Percentiles rank a stretch among this genome's conserved stretches.
These are phyloP conservation scores for Noctua comes DNA, from an alignment of 2,888 invertebrate species.

Conservation along the genomic window DNA sequence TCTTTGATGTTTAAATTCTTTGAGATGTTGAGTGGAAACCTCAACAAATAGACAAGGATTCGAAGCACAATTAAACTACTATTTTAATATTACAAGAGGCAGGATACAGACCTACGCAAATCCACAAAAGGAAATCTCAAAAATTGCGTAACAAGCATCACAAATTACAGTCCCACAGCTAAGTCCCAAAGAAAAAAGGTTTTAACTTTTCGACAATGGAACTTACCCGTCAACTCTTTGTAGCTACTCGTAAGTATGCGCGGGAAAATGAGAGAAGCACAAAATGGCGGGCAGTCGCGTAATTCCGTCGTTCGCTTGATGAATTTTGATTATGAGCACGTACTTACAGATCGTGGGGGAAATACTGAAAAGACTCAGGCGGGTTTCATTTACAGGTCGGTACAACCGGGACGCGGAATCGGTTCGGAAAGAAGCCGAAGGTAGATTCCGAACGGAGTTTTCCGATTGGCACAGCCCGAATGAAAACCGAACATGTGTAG, in stretches of 20 bases:
- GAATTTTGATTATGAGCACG: slow-evolving; percentile 64
- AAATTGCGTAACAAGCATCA: neutral
- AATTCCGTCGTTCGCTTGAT: slow-evolving; percentile 53
- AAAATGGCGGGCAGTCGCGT: slow-evolving; percentile 50
- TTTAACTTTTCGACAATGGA: slow-evolving; percentile 47
- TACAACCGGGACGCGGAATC: neutral
- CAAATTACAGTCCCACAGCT: slow-evolving; percentile 5
- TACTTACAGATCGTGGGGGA: slow-evolving; percentile 51
- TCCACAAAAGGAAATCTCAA: neutral
- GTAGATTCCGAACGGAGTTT: neutral
- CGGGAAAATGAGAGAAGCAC: slow-evolving; percentile 36
- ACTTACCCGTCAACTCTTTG: slow-evolving; percentile 48
- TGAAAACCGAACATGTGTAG: neutral
- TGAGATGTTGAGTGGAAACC: neutral
- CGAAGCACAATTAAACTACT: neutral
- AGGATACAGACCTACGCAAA: too few relatives aligned
- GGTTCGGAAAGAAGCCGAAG: neutral
- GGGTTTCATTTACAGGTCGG: neutral
- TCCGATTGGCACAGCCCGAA: neutral
- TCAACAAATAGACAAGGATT: neutral
- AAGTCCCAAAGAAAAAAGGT: slow-evolving; percentile 31
- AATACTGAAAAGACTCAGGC: slow-evolving; percentile 51
- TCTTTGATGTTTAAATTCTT: neutral
- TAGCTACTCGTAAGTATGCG: slow-evolving; percentile 25
- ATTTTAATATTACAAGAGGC: neutral